These are phyloP conservation scores for Cetoscarus ocellatus DNA, from an alignment of 2,797 vertebrate species.

Conservation along the genomic window DNA sequence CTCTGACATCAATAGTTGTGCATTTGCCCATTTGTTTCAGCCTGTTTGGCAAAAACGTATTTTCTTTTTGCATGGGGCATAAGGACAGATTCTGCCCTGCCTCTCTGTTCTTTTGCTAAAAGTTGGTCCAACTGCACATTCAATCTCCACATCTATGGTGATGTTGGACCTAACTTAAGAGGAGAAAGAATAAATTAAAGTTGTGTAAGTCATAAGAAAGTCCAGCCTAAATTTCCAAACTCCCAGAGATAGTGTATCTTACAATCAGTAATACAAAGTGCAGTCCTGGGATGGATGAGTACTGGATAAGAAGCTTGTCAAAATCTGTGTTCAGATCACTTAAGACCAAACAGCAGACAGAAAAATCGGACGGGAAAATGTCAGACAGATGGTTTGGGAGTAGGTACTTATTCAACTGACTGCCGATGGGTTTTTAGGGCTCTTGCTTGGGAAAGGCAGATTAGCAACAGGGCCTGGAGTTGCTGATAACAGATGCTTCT, in stretches of 20 bases:
- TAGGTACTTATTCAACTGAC: slow-evolving; percentile 67
- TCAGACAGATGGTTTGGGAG: slow-evolving; percentile 75
- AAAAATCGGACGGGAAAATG: slow-evolving; percentile 64
- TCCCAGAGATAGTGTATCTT: slow-evolving; percentile 45
- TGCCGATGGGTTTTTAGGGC: slow-evolving; percentile 57
- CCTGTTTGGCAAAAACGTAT: too few species aligned
- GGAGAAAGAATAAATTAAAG: too few species aligned
- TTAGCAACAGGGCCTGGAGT: slow-evolving; percentile 65
- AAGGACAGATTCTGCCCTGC: too few species aligned
- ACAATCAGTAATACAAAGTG: slow-evolving; percentile 49
- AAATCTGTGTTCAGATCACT: slow-evolving; percentile 63
- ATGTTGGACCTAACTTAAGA: too few species aligned
- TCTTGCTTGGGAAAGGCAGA: slow-evolving; percentile 61
- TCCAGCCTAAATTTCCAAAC: slow-evolving; percentile 22
- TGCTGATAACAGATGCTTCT: slow-evolving; percentile 69
- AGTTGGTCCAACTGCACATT: too few species aligned
- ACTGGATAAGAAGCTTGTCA: slow-evolving; percentile 43
- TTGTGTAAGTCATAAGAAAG: slow-evolving; percentile 2
- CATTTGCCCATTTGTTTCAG: too few species aligned
- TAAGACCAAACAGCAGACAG: slow-evolving; percentile 52
- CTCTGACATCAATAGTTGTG: too few species aligned
- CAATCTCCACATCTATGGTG: too few species aligned
- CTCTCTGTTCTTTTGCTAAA: too few species aligned
- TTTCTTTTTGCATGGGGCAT: too few species aligned
- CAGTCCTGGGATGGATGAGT: slow-evolving; percentile 24